These are phyloP conservation scores for Leptinotarsa lineolata DNA, from an alignment of 1,140 invertebrate species.

Conservation along the genomic window DNA sequence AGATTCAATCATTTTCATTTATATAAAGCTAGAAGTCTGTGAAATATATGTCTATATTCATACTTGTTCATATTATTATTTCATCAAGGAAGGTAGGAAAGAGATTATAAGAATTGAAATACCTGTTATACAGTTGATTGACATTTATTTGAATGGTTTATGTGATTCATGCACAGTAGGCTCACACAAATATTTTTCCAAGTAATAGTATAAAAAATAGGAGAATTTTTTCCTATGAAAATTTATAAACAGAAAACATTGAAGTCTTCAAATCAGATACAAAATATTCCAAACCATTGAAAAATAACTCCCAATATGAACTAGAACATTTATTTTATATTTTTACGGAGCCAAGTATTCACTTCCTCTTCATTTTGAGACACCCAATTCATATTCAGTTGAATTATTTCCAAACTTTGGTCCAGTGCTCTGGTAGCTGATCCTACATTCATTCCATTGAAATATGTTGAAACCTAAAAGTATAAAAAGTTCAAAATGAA, in stretches of 20 bases:
- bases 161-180: background rate
- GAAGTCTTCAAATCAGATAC: background rate
- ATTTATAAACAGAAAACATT: background rate
- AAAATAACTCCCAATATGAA: background rate
- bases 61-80: no score
- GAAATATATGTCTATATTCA: no score
- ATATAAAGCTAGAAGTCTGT: no score
- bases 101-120: no score
- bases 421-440: constrained; percentile 69
- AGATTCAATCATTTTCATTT: no score
- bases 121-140: no score
- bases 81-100: no score
- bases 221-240: background rate
- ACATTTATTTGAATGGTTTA: constrained; percentile 9
- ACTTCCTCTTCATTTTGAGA: constrained; percentile 63
- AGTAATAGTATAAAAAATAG: constrained; percentile 7
- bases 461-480: constrained; percentile 69
- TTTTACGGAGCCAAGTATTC: constrained; percentile 52
- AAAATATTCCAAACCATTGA: background rate
- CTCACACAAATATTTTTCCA: background rate
- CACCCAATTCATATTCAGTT: constrained; percentile 78
- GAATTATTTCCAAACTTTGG: constrained; percentile 77
- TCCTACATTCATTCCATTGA: constrained; percentile 69
- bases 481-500: background rate
- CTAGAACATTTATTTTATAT: constrained; percentile 40